Evolutionary conservation across 2,888 invertebrate species (phyloP).

Genomic region (Epinotia ramella): DNA sequence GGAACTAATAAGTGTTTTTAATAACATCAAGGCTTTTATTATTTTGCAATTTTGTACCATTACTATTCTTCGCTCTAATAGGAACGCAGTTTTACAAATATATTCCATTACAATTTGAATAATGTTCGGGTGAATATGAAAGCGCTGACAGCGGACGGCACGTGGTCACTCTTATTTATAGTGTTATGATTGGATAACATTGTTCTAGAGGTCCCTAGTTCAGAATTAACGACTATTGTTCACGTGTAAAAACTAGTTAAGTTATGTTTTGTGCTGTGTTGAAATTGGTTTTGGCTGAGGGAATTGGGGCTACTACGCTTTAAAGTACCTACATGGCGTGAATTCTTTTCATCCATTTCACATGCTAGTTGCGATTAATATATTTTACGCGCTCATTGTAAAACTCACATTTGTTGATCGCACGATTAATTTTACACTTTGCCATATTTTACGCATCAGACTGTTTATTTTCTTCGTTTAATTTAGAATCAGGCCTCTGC

Average conservation of each 20-base stretch:
- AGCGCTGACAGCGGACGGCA: constrained; percentile 50
- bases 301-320: neutral
- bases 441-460: too few species aligned
- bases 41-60: neutral
- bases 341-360: too few species aligned
- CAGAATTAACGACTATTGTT: constrained; percentile 33
- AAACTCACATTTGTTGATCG: too few species aligned
- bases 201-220: constrained; percentile 23
- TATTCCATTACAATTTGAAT: constrained; percentile 22
- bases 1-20: too few species aligned
- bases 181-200: constrained; percentile 57
- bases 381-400: too few species aligned
- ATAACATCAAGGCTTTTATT: neutral
- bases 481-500: too few species aligned
- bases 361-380: too few species aligned
- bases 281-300: neutral
- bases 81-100: neutral
- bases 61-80: neutral
- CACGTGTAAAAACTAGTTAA: constrained; percentile 11
- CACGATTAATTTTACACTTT: too few species aligned
- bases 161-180: constrained; percentile 55
- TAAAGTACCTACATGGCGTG: neutral
- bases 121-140: constrained; percentile 53
- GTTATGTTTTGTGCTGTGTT: neutral
- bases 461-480: too few species aligned